A percentile compares a stretch with the other conserved stretches of the same genome.
phyloP scores from a whole-genome alignment of 2,113 vertebrate species.

The Athene noctua region DNA sequence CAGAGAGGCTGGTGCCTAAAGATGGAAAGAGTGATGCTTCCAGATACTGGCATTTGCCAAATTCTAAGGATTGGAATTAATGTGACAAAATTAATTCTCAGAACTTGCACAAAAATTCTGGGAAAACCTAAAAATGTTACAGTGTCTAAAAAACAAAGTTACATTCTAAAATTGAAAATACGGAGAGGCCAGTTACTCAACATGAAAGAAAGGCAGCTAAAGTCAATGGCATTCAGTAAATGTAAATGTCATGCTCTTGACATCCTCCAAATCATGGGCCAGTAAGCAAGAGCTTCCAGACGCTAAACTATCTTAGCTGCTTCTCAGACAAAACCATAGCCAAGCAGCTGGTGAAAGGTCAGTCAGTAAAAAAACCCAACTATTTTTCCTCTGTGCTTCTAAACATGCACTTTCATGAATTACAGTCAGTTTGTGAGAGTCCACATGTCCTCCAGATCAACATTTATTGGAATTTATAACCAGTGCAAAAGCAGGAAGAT shows the following conservation, averaged over 20 bases:
- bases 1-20: not conserved
- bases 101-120: not conserved
- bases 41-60: not conserved
- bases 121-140: not conserved
- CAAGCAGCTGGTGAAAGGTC: not conserved
- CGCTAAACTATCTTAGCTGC: not conserved
- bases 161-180: not conserved
- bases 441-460: not conserved
- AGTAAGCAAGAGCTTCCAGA: not conserved
- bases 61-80: not conserved
- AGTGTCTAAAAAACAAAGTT: not conserved
- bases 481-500: not conserved
- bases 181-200: not conserved
- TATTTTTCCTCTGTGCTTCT: not conserved
- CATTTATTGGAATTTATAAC: not conserved
- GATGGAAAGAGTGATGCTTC: not conserved
- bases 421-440: rapidly evolving
- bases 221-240: not conserved
- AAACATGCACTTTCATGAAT: not conserved
- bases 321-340: not conserved
- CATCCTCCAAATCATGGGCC: not conserved
- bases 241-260: not conserved
- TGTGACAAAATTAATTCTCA: not conserved
- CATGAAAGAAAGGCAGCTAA: not conserved
- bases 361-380: not conserved